Base-by-base conservation (phyloP, 2,888 invertebrate genomes). In the Drosophila meridiana region DNA sequence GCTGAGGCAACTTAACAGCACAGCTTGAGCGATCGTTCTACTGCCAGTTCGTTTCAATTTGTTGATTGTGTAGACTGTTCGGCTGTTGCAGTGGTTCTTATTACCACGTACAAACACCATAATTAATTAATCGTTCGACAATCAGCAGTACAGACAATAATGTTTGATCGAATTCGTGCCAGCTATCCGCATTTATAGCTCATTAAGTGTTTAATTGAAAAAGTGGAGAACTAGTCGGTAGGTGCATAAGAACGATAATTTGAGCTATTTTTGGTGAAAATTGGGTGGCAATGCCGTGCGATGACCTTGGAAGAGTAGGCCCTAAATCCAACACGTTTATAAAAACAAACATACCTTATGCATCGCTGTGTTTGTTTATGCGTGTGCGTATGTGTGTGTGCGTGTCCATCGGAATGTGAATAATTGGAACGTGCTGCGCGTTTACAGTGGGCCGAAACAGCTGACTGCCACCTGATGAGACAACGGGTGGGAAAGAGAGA, bases 221-320 rank as follows among this genome's bases (percentile, higher is more conserved):
- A 38, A 55, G 28, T 57, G 67, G 28, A 62, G 61, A 53, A 59
- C n/a, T 6, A 64, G 72, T 73, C 42, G 80, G 80, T 69, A 67
- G 77, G 55, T 58, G 42, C 26, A 57, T 9, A 40, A 53, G 8
- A 69, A 73, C 30, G 34, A 69, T 26, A 70, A 73, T 32, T 45
- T 55, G 20, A 63, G 57, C 60, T 69, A 69, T 66, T 74, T 69
- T 65, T 57, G 69, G 55, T 55, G 36, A 55, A 36, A 68, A 56
- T 63, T 76, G 71, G 76, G 72, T 78, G 79, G 78, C 82, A 82
- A 81, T 82, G 82, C 76, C 82, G 81, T 73, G 52, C 82, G 74
- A 72, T 76, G 89, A 89, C 87, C 87, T 87, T 87, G 87, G 79
- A 80, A 87, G 83, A 85, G 48, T 56, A 71, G 77, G 77, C 83